Evolutionary conservation across 2,888 invertebrate genomes (phyloP).

Genomic region (Empis livida): DNA sequence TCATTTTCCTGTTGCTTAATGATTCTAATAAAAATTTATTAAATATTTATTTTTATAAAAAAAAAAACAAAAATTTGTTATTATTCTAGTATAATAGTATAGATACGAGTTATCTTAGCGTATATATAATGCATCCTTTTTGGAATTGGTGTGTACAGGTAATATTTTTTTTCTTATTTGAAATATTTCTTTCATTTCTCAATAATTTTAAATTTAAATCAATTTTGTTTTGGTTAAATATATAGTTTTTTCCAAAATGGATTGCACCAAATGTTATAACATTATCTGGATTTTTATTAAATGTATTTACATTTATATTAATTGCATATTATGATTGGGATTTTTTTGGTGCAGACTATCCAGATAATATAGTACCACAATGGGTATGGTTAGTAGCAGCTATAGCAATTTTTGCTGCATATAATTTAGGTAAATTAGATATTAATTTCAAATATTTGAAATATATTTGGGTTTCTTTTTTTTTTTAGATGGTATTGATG

Average conservation of each 20-base stretch:
- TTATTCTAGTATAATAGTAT: constrained; percentile 80
- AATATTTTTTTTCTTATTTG: constrained; percentile 24
- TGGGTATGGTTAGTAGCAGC: constrained; percentile 80
- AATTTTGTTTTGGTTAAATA: constrained; percentile 14
- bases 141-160: constrained; percentile 98
- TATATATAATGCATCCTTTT: constrained; percentile 98
- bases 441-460: not conserved
- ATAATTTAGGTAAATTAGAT: constrained; percentile 70
- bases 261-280: constrained; percentile 95
- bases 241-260: constrained; percentile 86
- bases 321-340: constrained; percentile 80
- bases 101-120: constrained; percentile 90
- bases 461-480: constrained; percentile 3
- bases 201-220: not conserved
- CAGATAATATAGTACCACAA: constrained; percentile 51
- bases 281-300: constrained; percentile 85
- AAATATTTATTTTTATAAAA: not conserved
- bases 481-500: constrained; percentile 84
- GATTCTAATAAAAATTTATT: not conserved
- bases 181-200: not conserved
- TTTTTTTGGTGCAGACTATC: constrained; percentile 40
- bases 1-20: not conserved
- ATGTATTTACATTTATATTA: constrained; percentile 72
- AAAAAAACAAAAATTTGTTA: constrained; percentile 25
- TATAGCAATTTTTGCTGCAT: constrained; percentile 83